Conservation (phyloP, 2,888 invertebrate species). For the Mechanitis messenoides region DNA sequence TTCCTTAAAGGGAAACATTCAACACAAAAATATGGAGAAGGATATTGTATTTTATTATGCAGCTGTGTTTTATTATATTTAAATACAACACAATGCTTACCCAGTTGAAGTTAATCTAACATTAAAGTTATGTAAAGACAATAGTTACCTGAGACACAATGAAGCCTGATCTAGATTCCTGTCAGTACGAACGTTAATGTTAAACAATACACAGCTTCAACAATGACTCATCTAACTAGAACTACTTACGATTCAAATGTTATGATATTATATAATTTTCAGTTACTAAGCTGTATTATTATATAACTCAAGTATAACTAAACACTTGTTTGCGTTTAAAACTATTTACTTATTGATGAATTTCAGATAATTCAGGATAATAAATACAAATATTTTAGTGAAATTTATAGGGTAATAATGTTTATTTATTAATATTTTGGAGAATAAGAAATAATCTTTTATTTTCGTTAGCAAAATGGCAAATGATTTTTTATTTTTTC, state of each 20-base stretch:
- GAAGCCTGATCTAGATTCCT: constrained; percentile 1
- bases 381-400: too few species aligned
- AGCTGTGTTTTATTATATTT: too few species aligned
- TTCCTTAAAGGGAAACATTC: constrained; percentile 41
- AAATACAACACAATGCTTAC: too few species aligned
- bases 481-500: background rate
- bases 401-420: too few species aligned
- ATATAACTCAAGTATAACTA: too few species aligned
- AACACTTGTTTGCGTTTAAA: too few species aligned
- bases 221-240: constrained; percentile 2
- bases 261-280: background rate
- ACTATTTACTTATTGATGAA: too few species aligned
- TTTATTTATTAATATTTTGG: too few species aligned
- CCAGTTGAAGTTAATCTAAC: background rate
- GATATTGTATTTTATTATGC: too few species aligned
- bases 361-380: too few species aligned
- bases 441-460: too few species aligned
- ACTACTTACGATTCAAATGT: background rate
- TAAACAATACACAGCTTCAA: background rate
- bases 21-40: constrained; percentile 19
- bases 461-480: too few species aligned
- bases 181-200: background rate
- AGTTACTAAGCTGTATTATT: background rate
- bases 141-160: background rate
- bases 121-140: background rate